Conservation (phyloP, 1,140 invertebrate genomes). For the Pristionchus pacificus region DNA sequence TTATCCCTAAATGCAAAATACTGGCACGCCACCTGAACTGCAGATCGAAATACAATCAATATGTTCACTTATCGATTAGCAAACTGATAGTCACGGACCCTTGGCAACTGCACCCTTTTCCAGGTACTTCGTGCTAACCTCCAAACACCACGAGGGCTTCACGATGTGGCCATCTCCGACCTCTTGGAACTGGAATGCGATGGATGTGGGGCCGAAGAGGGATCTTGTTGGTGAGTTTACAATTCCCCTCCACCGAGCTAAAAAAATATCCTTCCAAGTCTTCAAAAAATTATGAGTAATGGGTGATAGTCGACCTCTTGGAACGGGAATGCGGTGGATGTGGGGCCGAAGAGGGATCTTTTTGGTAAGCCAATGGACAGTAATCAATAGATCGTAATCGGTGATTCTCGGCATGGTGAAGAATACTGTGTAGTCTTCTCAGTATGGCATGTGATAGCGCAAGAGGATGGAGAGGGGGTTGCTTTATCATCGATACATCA, state of each 20-base stretch:
- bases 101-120: slow-evolving; percentile 39
- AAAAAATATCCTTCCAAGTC: too few relatives aligned
- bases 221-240: slow-evolving; percentile 71
- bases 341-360: slow-evolving; percentile 78
- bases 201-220: slow-evolving; percentile 76
- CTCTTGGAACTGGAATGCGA: slow-evolving; percentile 83
- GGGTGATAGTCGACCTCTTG: slow-evolving; percentile 75
- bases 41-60: background rate
- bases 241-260: slow-evolving; percentile 49
- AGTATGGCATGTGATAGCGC: too few relatives aligned
- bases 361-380: too few relatives aligned
- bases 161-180: slow-evolving; percentile 80
- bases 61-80: too few relatives aligned
- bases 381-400: too few relatives aligned
- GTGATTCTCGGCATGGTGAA: too few relatives aligned
- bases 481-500: too few relatives aligned
- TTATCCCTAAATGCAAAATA: background rate
- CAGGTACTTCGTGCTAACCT: slow-evolving; percentile 81
- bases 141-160: slow-evolving; percentile 89
- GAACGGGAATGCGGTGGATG: slow-evolving; percentile 82
- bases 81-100: too few relatives aligned
- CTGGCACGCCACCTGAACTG: background rate
- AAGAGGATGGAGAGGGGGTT: too few relatives aligned
- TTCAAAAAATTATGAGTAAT: too few relatives aligned
- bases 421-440: too few relatives aligned